Base-by-base conservation (phyloP, 37 sponge, comb jelly and placozoan species). In the Petrosia ficiformis region DNA sequence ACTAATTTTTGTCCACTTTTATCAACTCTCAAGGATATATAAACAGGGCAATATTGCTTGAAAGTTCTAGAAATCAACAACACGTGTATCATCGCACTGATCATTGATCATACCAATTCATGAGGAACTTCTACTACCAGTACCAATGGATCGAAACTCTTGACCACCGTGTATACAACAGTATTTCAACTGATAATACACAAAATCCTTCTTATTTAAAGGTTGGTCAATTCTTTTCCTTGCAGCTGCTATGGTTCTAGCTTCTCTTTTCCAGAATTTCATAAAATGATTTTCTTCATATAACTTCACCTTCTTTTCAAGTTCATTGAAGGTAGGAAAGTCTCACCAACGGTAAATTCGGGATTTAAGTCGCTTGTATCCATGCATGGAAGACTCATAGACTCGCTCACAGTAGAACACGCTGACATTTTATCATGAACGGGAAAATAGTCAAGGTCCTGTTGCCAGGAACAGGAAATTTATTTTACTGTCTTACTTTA, bases 121-220 rank as follows among this genome's bases (percentile, higher is more conserved):
- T 14, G 54, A 48, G 8, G 54, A 19, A 19, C 8, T 14, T 48
- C 54, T 48, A 19, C 14, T 32, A 24, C 70, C 33, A 39, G 36
- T 68, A 28, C 70, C 39, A 35, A 24, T 39, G 34, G 37, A 3
- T 68, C 24, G 29, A 30, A 68, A 68, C 8, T 68, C 34, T 39
- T 28, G 29, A n/a, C 70, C 70, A 68, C 70, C 70, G 6, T 68
- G 35, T 39, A 30, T 6, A 68, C 70, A 68, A 8, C 70, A 68
- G 35, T 68, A 68, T 28, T 68, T 68, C 39, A 68, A 8, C 8
- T 68, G 70, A 8, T 32, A 68, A 28, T 68, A 68, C 8, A 32
- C 37, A 4, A 68, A 30, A 24, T 68, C 70, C 8, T 34, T 5
- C 39, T 68, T 68, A 4, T 35, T 14, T 8, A 3, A 8, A 24